These are phyloP conservation scores for Eclectus roratus DNA, from an alignment of 2,113 vertebrate genomes.

Conservation along the genomic window DNA sequence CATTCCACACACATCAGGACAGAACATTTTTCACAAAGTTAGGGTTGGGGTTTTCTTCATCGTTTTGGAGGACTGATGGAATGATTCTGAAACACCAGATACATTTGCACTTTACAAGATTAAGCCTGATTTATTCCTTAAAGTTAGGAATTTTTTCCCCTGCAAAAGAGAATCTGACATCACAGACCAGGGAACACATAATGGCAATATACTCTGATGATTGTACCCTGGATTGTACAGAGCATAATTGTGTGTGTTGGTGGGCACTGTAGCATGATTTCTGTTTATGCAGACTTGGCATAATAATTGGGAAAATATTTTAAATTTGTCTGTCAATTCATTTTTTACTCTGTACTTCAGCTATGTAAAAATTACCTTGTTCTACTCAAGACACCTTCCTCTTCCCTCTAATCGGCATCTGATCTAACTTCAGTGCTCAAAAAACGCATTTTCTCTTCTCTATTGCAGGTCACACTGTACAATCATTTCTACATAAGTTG, in stretches of 20 bases:
- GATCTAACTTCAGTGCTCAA: not conserved
- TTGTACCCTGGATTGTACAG: not conserved
- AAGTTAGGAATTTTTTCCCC: not conserved
- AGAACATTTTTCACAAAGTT: not conserved
- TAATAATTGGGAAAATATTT: not conserved
- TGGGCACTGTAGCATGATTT: not conserved
- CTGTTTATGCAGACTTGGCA: not conserved
- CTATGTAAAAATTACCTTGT: not conserved
- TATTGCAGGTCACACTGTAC: not conserved
- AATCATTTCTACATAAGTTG: not conserved
- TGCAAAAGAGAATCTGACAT: not conserved
- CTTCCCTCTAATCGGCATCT: not conserved
- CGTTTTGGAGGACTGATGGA: not conserved
- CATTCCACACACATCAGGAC: not conserved
- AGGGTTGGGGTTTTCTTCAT: not conserved
- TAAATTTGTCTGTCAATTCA: not conserved
- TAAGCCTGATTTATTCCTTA: not conserved
- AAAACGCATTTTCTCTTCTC: not conserved
- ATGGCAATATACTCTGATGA: not conserved
- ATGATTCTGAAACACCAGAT: not conserved
- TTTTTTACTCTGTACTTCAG: not conserved
- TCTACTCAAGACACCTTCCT: not conserved
- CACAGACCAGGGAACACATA: not conserved
- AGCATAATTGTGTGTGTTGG: rapidly evolving
- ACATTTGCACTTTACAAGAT: not conserved